These are phyloP conservation scores for Lytechinus pictus DNA, from an alignment of 35 echinoderm and acorn worm genomes.

Conservation along the genomic window DNA sequence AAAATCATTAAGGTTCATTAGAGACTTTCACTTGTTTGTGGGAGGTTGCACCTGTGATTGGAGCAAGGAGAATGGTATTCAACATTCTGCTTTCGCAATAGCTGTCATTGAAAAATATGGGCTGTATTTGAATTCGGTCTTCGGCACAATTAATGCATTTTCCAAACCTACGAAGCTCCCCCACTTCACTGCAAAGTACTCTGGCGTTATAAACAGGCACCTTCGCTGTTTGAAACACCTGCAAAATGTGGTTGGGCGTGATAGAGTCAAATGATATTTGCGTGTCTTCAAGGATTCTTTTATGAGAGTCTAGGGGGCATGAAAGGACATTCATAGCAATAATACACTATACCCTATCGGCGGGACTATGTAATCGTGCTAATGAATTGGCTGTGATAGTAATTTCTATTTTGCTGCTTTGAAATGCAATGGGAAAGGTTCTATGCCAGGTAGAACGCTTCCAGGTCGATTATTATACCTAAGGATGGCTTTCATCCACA, in stretches of 20 bases:
- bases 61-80: background rate
- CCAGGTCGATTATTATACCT: background rate
- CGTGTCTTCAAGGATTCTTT: background rate
- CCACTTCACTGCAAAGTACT: background rate
- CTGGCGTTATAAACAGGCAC: background rate
- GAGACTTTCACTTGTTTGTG: background rate
- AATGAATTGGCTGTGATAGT: background rate
- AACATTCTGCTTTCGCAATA: background rate
- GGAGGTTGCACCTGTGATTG: background rate
- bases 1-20: background rate
- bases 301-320: background rate
- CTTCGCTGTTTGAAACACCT: background rate
- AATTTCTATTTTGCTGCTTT: background rate
- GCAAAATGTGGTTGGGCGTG: constrained; percentile 2
- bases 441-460: background rate
- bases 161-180: background rate
- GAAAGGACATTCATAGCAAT: background rate
- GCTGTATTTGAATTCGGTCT: background rate
- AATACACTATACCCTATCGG: background rate
- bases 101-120: background rate
- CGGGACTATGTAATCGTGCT: background rate
- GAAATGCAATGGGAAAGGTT: background rate
- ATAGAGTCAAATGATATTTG: background rate
- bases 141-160: background rate
- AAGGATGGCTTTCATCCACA: background rate